Base-by-base conservation (phyloP, 2,113 vertebrate genomes). In the Rousettus leschenaultii region DNA sequence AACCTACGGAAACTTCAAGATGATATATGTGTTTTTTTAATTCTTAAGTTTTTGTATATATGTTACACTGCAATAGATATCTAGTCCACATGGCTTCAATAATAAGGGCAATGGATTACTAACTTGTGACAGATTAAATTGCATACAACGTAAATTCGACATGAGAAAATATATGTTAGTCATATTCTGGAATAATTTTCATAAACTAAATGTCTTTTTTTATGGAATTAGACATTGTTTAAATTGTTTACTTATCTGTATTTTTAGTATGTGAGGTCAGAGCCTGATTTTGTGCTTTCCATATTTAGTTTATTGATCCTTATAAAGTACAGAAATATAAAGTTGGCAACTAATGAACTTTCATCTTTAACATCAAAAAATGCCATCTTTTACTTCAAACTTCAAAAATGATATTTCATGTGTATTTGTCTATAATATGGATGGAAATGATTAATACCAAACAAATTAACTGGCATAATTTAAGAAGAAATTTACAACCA, bases 361-460 rank as follows among this genome's bases (percentile, higher is more conserved):
- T 66, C 65, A 84, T 21, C 26, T 74, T 79, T 95, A 70, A 87
- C 12, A 86, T 75, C 93, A 57, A 28, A 96, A 86, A 88, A 38
- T 80, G 22, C 1, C 18, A 75, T 43, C 9, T 88, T 24, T 77
- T 43, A 85, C 59, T 89, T 85, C 21, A 95, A 84, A 94, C 13
- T 92, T 57, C 66, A 77, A 88, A 93, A 88, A 74, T 33, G 73
- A 48, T 16, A 86, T 45, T 38, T 63, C 61, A 1, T 70, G 10
- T 45, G 7, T 11, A 57, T 40, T 96, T 95, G 91, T 84, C 2
- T 24, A 92, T 7, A 73, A 83, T 59, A 18, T 88, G 26, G 16
- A 94, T 94, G 48, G 33, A 94, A 94, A 74, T 96, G 71, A 89
- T 74, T 45, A 74, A 86, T 59, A 80, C 51, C 53, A 13, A 38